phyloP scores from a whole-genome alignment of 2,113 vertebrate species.

The Charadrius vociferus region DNA sequence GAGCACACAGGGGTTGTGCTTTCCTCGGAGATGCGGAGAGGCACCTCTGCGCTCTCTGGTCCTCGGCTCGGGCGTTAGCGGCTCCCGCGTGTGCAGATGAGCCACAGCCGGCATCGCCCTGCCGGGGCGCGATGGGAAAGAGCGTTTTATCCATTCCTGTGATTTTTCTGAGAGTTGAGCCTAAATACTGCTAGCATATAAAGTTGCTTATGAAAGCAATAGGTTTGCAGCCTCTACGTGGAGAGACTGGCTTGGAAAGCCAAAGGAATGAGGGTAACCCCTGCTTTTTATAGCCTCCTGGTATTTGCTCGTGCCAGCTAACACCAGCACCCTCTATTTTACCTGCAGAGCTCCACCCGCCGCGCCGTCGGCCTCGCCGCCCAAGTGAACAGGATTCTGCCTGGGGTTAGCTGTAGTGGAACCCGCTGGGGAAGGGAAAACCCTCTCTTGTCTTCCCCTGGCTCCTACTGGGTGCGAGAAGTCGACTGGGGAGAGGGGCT shows the following conservation, averaged over 20 bases:
- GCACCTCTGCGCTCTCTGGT: not conserved
- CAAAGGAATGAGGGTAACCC: conserved; percentile 1
- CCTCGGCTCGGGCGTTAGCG: not conserved
- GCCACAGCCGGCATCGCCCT: accelerated
- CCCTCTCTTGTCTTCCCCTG: not conserved
- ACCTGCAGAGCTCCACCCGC: not conserved
- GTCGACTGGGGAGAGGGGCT: not conserved
- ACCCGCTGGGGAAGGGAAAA: not conserved
- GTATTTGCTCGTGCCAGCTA: not conserved
- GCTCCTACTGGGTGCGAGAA: not conserved
- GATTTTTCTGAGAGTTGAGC: not conserved
- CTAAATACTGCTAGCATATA: not conserved
- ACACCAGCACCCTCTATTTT: not conserved
- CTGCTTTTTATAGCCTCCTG: conserved; percentile 7
- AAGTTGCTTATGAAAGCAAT: not conserved
- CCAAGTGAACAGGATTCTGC: not conserved
- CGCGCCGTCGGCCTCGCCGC: not conserved
- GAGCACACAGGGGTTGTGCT: not conserved
- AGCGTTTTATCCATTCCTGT: not conserved
- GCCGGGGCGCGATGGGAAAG: not conserved
- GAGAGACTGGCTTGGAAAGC: not conserved
- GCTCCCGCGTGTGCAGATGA: not conserved
- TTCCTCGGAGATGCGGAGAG: accelerated
- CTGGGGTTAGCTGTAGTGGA: not conserved
- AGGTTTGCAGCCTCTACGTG: not conserved